Evolutionary conservation across 2,888 invertebrate genomes (phyloP).

Genomic region (Lepetodrilus schrolli): DNA sequence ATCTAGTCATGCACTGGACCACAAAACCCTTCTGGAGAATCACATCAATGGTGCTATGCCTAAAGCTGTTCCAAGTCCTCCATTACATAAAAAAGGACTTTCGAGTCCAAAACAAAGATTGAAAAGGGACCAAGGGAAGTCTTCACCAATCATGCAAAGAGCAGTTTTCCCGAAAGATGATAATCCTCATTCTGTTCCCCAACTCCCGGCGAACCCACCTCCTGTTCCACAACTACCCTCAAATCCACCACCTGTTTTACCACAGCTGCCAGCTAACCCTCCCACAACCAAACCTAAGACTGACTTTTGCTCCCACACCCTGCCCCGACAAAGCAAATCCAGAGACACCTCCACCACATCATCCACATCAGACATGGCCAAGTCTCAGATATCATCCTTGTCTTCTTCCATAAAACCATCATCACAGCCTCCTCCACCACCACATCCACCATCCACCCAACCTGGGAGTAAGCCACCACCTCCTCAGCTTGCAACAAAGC

Average conservation of each 20-base stretch:
- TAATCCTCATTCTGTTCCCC: slow-evolving; percentile 6
- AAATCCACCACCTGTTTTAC: slow-evolving; percentile 17
- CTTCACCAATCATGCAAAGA: neutral
- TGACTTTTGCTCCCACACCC: neutral
- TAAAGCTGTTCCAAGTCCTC: slow-evolving; percentile 35
- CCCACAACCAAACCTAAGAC: slow-evolving; percentile 10
- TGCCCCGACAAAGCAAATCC: neutral
- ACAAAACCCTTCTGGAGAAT: neutral
- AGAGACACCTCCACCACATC: neutral
- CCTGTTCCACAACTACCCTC: slow-evolving; percentile 37
- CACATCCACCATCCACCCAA: slow-evolving; percentile 28
- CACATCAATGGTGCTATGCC: neutral
- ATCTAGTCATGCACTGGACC: neutral
- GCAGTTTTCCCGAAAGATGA: neutral
- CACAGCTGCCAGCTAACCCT: slow-evolving; percentile 1
- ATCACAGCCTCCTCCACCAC: slow-evolving; percentile 32
- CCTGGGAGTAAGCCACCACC: slow-evolving; percentile 3
- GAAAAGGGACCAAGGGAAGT: slow-evolving; percentile 13
- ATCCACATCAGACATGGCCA: neutral
- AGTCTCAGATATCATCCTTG: neutral
- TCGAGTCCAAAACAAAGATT: slow-evolving; percentile 46
- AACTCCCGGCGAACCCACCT: slow-evolving; percentile 39
- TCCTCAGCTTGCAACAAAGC: slow-evolving; percentile 16
- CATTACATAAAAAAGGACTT: slow-evolving; percentile 36
- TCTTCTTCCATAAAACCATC: slow-evolving; percentile 9